Conservation (phyloP, 2,113 vertebrate species). For the Myodes glareolus region DNA sequence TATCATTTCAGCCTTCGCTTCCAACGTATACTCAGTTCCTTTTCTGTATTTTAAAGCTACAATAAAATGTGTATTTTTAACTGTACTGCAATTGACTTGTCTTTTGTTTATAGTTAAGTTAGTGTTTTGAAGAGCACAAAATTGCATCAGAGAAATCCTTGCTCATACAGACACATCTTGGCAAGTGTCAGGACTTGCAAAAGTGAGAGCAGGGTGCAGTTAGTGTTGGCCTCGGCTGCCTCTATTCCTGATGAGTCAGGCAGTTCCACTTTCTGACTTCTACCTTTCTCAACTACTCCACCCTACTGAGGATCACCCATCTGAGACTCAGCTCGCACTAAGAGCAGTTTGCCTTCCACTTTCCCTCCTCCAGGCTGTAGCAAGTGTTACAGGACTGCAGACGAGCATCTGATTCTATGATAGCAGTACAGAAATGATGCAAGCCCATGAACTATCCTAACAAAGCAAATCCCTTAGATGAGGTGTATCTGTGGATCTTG, state of each 20-base stretch:
- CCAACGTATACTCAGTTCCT: neutral
- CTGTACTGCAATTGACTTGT: neutral
- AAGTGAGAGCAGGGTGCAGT: neutral
- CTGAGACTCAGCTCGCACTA: neutral
- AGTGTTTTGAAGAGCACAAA: neutral
- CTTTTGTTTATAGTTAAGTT: neutral
- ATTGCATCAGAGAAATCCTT: neutral
- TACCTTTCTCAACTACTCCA: neutral
- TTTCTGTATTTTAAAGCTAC: slow-evolving; percentile 32
- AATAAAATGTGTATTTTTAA: slow-evolving; percentile 57
- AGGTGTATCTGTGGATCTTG: neutral
- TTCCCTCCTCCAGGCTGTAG: neutral
- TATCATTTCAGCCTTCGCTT: slow-evolving; percentile 33
- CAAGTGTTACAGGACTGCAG: neutral
- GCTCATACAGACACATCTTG: neutral
- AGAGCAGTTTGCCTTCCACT: neutral
- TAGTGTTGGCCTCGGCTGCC: neutral
- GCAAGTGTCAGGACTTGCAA: neutral
- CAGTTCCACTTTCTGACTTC: neutral
- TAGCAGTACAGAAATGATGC: neutral
- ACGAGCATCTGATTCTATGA: neutral
- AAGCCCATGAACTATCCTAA: neutral
- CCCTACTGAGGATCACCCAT: neutral
- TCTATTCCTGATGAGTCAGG: neutral
- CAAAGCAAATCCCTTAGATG: neutral